Conservation (phyloP, 2,113 vertebrate species). For the Pseudopipra pipra region DNA sequence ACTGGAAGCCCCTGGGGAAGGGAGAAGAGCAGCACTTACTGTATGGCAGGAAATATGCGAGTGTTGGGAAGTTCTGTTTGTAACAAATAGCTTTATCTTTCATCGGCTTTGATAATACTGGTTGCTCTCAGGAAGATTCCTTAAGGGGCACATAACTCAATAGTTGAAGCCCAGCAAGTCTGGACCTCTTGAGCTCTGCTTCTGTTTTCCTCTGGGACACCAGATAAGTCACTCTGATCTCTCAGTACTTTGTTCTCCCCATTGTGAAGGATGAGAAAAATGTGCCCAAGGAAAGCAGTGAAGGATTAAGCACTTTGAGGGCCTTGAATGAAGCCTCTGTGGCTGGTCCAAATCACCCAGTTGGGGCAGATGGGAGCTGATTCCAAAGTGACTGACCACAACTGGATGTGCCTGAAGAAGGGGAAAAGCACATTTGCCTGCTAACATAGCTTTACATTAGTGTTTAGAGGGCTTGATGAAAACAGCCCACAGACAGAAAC, state of each 20-base stretch:
- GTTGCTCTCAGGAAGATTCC: slow-evolving; percentile 3
- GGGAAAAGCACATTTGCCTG: not conserved
- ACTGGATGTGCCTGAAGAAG: not conserved
- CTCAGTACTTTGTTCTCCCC: not conserved
- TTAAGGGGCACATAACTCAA: not conserved
- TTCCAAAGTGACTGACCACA: not conserved
- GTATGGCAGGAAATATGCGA: not conserved
- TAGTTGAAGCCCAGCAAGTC: not conserved
- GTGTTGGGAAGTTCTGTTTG: slow-evolving; percentile 27
- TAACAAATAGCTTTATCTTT: slow-evolving; percentile 28
- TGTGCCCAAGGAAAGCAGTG: not conserved
- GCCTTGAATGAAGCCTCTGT: not conserved
- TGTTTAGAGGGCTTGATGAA: not conserved
- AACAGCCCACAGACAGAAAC: not conserved
- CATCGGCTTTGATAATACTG: not conserved
- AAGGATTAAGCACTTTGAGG: not conserved
- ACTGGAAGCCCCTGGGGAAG: not conserved
- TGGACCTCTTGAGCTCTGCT: not conserved
- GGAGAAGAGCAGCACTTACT: not conserved
- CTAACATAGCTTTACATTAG: not conserved
- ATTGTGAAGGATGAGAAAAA: not conserved
- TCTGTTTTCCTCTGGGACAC: not conserved
- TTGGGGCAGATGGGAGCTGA: not conserved
- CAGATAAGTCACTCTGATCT: not conserved
- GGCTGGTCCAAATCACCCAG: not conserved